Evolutionary conservation across 2,888 invertebrate species (phyloP).

Genomic region (Acrobasis repandana): DNA sequence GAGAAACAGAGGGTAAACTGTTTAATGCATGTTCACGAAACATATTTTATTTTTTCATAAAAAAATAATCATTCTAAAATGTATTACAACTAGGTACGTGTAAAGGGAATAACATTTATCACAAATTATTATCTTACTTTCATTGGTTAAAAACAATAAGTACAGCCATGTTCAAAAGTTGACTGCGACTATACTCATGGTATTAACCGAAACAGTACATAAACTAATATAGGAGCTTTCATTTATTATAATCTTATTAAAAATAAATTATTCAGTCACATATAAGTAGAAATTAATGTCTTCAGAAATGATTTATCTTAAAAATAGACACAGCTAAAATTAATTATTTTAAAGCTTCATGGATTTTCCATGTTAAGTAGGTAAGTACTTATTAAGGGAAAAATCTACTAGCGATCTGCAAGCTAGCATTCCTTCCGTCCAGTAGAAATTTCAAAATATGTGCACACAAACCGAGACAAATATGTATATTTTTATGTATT

Average conservation of each 20-base stretch:
- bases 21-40: background rate
- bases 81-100: background rate
- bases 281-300: slow-evolving; percentile 43
- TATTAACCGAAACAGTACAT: background rate
- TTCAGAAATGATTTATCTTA: slow-evolving; percentile 47
- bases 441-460: no score
- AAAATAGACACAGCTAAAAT: slow-evolving; percentile 33
- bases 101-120: slow-evolving; percentile 6
- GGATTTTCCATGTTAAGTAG: slow-evolving; percentile 58
- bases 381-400: background rate
- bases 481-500: no score
- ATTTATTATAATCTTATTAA: slow-evolving; percentile 17
- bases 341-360: slow-evolving; percentile 71
- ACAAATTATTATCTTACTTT: slow-evolving; percentile 5
- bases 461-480: no score
- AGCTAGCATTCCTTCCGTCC: no score
- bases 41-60: background rate
- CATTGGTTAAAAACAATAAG: background rate
- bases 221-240: background rate
- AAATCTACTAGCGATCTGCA: background rate
- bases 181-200: slow-evolving; percentile 9
- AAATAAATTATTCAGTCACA: slow-evolving; percentile 45
- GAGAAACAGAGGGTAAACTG: background rate
- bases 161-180: background rate
- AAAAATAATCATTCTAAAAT: background rate